Percentiles rank a stretch among this genome's conserved stretches.
Conservation (phyloP, 2,113 vertebrate species). For the Erythrolamprus reginae region DNA sequence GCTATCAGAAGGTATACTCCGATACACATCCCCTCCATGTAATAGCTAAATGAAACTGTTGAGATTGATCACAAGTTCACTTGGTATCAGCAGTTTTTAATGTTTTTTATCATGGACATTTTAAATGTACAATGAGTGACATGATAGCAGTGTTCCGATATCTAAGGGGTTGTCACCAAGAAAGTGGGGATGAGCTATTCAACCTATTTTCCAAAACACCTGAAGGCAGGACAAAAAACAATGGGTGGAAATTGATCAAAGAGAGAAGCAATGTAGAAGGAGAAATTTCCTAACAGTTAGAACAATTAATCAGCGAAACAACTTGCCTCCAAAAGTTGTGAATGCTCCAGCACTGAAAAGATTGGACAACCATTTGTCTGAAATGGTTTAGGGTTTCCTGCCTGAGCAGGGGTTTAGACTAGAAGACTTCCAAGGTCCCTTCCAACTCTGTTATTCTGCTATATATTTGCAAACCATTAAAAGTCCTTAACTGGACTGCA, state of each 20-base stretch:
- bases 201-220: not conserved
- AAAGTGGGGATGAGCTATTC: not conserved
- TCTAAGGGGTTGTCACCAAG: not conserved
- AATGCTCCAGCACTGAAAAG: not conserved
- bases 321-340: not conserved
- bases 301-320: not conserved
- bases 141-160: not conserved
- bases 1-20: not conserved
- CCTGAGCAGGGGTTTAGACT: not conserved
- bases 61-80: not conserved
- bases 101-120: not conserved
- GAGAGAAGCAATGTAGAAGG: not conserved
- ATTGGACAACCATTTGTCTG: not conserved
- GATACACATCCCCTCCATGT: not conserved
- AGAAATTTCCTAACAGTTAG: not conserved
- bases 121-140: not conserved
- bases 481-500: not conserved
- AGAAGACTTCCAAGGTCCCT: not conserved
- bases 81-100: not conserved
- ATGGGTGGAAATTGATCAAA: not conserved
- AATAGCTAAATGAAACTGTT: not conserved
- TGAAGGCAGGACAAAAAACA: not conserved
- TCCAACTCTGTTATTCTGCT: not conserved
- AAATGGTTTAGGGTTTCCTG: not conserved
- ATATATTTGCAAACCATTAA: not conserved